Percentiles rank a stretch among this genome's conserved stretches.
phyloP scores from a whole-genome alignment of 2,888 invertebrate genomes.

The Polydrusus cervinus region DNA sequence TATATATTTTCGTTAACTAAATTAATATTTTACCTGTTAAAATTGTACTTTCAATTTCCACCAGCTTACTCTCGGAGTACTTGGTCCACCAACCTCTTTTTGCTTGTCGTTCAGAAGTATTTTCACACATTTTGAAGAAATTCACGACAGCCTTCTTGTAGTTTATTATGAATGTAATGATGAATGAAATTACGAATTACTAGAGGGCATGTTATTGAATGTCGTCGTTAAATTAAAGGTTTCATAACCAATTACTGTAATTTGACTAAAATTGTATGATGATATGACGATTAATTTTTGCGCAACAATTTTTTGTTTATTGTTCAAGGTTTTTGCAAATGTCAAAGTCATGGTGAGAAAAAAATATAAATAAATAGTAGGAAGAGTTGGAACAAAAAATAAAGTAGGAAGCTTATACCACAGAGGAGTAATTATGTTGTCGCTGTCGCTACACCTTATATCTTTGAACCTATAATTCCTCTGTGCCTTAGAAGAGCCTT shows the following conservation, averaged over 20 bases:
- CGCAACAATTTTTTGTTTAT: neutral
- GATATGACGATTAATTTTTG: neutral
- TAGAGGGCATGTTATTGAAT: neutral
- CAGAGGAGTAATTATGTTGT: no score
- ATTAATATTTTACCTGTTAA: constrained; percentile 77
- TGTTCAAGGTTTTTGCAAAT: neutral
- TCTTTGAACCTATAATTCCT: no score
- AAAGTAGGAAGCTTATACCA: no score
- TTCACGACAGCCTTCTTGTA: neutral
- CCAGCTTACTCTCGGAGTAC: constrained; percentile 84
- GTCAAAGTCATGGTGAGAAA: constrained; percentile 1
- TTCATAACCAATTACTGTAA: neutral
- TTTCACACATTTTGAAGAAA: constrained; percentile 46
- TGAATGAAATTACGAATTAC: neutral
- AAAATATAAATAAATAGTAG: neutral
- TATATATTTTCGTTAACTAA: neutral
- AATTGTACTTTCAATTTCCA: constrained; percentile 86
- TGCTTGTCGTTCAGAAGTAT: constrained; percentile 37
- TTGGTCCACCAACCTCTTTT: constrained; percentile 77
- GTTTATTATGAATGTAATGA: neutral
- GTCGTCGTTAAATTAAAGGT: neutral
- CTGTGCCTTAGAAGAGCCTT: no score
- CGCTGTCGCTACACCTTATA: no score
- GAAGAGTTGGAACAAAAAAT: no score
- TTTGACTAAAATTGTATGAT: neutral